Base-by-base conservation (phyloP, 1,140 invertebrate genomes). In the Dendroctonus valens region DNA sequence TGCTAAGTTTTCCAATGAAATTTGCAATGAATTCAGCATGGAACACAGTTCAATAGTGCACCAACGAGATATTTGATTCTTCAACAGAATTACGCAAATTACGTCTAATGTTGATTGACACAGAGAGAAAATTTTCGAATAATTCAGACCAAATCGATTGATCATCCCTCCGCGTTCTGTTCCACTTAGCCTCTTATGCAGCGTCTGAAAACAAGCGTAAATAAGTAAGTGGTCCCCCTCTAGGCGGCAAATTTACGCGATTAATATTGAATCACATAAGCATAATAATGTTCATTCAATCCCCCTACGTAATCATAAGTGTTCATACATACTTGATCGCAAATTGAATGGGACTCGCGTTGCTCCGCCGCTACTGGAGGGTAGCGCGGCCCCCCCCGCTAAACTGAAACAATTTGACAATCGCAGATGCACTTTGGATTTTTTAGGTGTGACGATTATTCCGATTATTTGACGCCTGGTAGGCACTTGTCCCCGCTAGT, bases 371-470 rank as follows among this genome's bases (percentile, higher is more conserved):
- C 44, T 11, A 52, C 69, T 60, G 46, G 67, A 68, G 74, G 74
- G 74, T 74, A 69, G 70, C 68, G 73, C 69, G 69, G 72, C 67
- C 68, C 61, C 63, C 9, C 14, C 59, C 49, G 48, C 41, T 66
- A 61, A 64, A 26, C 26, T 26, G 26, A 26, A 77, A 76, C 75
- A 72, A 72, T 67, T 65, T 63, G 60, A 73, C 72, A 76, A 77
- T 78, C 73, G 75, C 64, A 69, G 73, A 77, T 78, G 76, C 76
- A 77, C 76, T 77, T 77, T 77, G 70, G 76, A 77, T 76, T 78
- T 76, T 77, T 77, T 78, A 75, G 75, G 75, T 73, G 75, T 73
- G 71, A 75, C 75, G 75, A 77, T 77, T 74, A 77, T 75, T 74
- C 71, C 73, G 75, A 74, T 73, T 73, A 69, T 75, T 71, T 72